Percentiles rank a stretch among this genome's conserved stretches.
phyloP scores from a whole-genome alignment of 2,797 vertebrate species.

The Tiaroga cobitis region DNA sequence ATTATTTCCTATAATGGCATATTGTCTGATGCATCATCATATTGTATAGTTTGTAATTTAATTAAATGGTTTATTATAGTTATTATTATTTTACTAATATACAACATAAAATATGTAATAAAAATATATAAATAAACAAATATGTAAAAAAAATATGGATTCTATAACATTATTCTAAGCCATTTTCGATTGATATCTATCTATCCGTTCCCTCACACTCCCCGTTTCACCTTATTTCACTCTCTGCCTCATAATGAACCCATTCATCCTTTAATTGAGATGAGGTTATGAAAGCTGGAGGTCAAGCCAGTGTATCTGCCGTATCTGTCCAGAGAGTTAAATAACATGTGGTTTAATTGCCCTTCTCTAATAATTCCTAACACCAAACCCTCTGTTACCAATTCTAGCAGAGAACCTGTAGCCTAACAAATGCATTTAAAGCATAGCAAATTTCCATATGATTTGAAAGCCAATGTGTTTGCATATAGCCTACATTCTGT shows the following conservation, averaged over 20 bases:
- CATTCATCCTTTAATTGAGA: not conserved
- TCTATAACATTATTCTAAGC: not conserved
- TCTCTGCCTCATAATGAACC: not conserved
- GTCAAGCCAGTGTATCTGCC: not conserved
- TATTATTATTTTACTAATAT: not conserved
- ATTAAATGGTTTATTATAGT: no score
- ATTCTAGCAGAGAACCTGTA: not conserved
- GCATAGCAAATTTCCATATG: not conserved
- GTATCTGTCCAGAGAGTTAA: not conserved
- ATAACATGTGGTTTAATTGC: not conserved
- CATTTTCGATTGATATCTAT: no score
- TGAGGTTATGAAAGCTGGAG: conserved; percentile 8
- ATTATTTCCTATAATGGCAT: no score
- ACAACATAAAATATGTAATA: no score
- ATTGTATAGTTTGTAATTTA: no score
- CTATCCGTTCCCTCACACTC: not conserved
- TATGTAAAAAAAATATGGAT: not conserved
- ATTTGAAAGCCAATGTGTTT: not conserved
- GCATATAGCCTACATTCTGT: not conserved
- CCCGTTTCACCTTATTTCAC: not conserved
- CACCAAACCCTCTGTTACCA: conserved; percentile 1
- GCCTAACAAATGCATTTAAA: not conserved
- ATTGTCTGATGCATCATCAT: no score
- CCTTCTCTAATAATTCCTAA: conserved; percentile 4
- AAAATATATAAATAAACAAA: no score